phyloP scores from a whole-genome alignment of 2,113 vertebrate species.

The Diadophis punctatus region DNA sequence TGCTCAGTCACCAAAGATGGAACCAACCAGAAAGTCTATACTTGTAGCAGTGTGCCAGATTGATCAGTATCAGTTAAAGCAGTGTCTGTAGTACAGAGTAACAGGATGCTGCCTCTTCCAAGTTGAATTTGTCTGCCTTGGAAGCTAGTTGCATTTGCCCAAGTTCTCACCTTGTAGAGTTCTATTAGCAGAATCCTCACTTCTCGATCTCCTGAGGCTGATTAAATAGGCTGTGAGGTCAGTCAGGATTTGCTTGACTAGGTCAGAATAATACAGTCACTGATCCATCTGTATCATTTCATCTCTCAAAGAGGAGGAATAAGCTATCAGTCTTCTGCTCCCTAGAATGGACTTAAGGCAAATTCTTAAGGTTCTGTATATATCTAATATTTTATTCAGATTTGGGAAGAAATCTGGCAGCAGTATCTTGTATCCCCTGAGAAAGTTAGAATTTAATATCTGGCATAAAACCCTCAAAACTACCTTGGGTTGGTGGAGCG shows the following conservation, averaged over 20 bases:
- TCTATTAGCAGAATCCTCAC: neutral
- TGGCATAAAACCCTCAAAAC: neutral
- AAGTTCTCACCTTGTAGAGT: neutral
- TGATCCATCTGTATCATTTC: neutral
- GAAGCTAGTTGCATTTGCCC: neutral
- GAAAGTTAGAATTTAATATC: neutral
- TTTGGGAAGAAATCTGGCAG: neutral
- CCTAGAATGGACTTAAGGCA: neutral
- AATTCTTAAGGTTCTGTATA: neutral
- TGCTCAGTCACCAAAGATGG: neutral
- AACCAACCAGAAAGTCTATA: neutral
- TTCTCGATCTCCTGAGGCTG: neutral
- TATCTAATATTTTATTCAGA: neutral
- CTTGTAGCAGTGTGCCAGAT: neutral
- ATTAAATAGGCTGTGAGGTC: neutral
- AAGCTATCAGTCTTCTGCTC: neutral
- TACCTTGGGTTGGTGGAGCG: neutral
- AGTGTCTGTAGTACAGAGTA: neutral
- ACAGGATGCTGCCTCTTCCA: neutral
- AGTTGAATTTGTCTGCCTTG: neutral
- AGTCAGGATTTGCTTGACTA: neutral
- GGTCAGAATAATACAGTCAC: neutral
- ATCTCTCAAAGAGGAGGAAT: neutral
- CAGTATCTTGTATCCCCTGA: neutral
- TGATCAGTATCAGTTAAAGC: neutral